These are phyloP conservation scores for Alouatta palliata DNA, from an alignment of 2,113 vertebrate species.

Conservation along the genomic window DNA sequence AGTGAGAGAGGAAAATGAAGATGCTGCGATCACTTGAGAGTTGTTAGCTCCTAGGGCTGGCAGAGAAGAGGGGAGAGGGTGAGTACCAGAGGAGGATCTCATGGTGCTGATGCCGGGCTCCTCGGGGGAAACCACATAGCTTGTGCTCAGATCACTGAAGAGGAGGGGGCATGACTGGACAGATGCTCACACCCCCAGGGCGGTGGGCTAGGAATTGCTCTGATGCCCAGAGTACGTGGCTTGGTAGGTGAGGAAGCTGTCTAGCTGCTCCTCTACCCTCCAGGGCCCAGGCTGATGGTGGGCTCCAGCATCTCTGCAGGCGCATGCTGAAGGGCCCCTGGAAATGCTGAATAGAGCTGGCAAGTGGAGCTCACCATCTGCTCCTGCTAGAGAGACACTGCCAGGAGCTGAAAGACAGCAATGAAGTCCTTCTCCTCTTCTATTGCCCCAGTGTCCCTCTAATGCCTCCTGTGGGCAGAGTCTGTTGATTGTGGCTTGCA, in stretches of 20 bases:
- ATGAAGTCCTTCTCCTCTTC: background rate
- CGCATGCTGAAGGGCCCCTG: accelerated
- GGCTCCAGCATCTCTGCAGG: background rate
- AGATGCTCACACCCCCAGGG: background rate
- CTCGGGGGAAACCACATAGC: background rate
- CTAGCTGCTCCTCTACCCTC: too few relatives aligned
- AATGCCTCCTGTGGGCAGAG: background rate
- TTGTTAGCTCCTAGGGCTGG: too few relatives aligned
- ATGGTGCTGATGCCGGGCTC: background rate
- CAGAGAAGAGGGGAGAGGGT: background rate
- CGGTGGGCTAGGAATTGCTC: background rate
- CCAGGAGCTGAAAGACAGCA: background rate
- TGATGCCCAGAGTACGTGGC: background rate
- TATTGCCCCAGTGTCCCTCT: background rate
- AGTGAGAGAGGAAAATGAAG: background rate
- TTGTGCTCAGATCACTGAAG: background rate
- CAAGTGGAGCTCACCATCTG: background rate
- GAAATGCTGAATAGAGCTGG: background rate
- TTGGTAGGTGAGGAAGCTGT: background rate
- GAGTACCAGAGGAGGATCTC: background rate
- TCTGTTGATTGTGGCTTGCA: background rate
- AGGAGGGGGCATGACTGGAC: background rate
- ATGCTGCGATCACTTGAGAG: background rate
- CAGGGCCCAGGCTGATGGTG: too few relatives aligned
- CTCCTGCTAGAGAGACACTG: background rate